Base-by-base conservation (phyloP, 2,113 vertebrate genomes). In the Gasterosteus nipponicus region DNA sequence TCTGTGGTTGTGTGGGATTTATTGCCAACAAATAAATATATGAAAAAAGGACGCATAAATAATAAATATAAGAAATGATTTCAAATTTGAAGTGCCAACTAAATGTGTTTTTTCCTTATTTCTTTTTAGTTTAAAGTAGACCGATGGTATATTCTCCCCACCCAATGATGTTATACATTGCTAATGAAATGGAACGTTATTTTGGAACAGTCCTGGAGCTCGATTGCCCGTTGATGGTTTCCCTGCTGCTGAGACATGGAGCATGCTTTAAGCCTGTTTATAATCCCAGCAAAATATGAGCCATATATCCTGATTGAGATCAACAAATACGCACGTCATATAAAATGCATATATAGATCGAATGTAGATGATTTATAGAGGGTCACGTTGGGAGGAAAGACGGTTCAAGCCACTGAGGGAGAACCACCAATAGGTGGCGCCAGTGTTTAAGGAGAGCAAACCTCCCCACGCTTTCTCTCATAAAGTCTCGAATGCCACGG, bases 361-460 rank as follows among this genome's bases (percentile, higher is more conserved):
- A 26, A 42, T 4, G 18, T 7, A 10, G 58, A 5, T 58, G 18
- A 33, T 19, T 15, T 6, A 3, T 11, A 69, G 3, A 33, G 39
- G 29, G 39, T 29, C 57, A 51, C 2, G 33, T 53, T 57, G 42
- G 31, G 41, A 7, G 42, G n/a, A 29, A 57, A 44, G 35, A 38
- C 6, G 35, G 35, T 38, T 38, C 14, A 26, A 11, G 3, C 19
- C 53, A 39, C 18, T 10, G 35, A n/a, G 29, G 2, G 5, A 51
- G 0, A 54, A 29, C 10, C 4, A 56, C 87, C 93, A 91, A 60
- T 75, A 93, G 93, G 71, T 85, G 93, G 92, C 91, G 76, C 69
- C 83, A 83, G 81, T 68, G 85, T 58, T 33, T 29, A 62, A 73
- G 5, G 26, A 18, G 47, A 61, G 5, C n/a, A 59, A n/a, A 2